A percentile compares a stretch with the other conserved stretches of the same genome.
phyloP scores from a whole-genome alignment of 2,113 vertebrate genomes.

The Macquaria australasica region DNA sequence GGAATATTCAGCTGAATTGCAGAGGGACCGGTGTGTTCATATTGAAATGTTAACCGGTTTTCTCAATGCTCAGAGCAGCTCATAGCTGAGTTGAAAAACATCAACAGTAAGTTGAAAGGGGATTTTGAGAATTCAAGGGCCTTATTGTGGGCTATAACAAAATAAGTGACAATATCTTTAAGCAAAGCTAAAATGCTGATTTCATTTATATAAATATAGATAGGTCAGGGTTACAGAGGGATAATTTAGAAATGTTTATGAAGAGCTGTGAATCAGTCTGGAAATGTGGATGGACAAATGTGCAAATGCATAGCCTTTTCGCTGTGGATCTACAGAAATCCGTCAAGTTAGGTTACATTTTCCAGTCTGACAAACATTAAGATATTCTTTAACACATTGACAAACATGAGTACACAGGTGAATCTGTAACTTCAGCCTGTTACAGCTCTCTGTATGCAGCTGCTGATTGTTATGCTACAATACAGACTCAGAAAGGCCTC shows the following conservation, averaged over 20 bases:
- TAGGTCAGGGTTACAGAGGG: background rate
- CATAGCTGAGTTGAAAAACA: background rate
- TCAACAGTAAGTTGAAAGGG: too few species aligned
- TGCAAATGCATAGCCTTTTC: background rate
- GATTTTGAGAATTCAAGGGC: background rate
- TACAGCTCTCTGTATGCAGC: background rate
- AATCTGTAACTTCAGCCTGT: background rate
- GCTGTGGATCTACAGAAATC: too few species aligned
- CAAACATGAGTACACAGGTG: background rate
- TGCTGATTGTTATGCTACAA: too few species aligned
- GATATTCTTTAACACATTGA: too few species aligned
- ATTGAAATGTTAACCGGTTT: background rate
- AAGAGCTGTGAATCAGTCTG: background rate
- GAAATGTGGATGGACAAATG: background rate
- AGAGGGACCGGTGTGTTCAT: background rate
- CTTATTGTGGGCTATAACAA: background rate
- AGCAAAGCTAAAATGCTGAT: background rate
- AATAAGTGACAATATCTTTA: background rate
- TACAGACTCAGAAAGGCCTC: background rate
- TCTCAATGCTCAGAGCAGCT: background rate
- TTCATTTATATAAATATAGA: background rate
- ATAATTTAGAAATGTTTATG: background rate
- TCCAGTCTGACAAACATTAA: background rate
- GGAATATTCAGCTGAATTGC: too few species aligned
- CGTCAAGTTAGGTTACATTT: too few species aligned